Base-by-base conservation (phyloP, 1,140 invertebrate genomes). In the Cheumatopsyche charites region DNA sequence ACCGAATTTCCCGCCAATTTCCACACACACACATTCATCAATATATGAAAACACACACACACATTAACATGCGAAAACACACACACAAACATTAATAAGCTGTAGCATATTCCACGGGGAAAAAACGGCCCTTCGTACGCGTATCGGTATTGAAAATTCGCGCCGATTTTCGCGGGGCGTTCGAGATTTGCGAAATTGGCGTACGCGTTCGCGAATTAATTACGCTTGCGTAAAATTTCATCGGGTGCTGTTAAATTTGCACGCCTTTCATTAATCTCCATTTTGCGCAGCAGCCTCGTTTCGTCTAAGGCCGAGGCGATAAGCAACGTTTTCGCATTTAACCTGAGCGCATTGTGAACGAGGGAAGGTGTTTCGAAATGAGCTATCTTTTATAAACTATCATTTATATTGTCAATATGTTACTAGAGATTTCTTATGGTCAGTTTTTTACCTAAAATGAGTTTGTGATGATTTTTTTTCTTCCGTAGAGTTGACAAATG, bases 261-360 rank as follows among this genome's bases (percentile, higher is more conserved):
- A 65, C 62, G 26, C 67, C 67, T 69, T 69, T 69, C 67, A 69
- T 69, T 69, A 69, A 69, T 69, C 67, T 69, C 67, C 49, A 69
- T 69, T 69, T 58, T 41, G 67, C 67, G 47, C 47, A 26, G 29
- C 62, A 15, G 62, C 25, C 25, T 29, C 26, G 9, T 9, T 9
- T 36, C 29, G 29, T 9, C 29, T n/a, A n/a, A n/a, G n/a, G n/a
- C 29, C 3, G 29, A 3, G 29, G 9, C 29, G 29, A 36, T 36
- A 36, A 36, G 29, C 29, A 9, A 9, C 29, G 29, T 36, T 36
- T 36, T 36, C 29, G 29, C 29, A 9, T 36, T 36, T 36, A 36
- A 36, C 29, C 29, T 36, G 29, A 3, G 29, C 3, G 29, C 9
- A 4, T 36, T 9, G n/a, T n/a, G n/a, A n/a, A n/a, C n/a, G n/a